These are phyloP conservation scores for Babyrousa celebensis DNA, from an alignment of 2,797 vertebrate species.

Conservation along the genomic window DNA sequence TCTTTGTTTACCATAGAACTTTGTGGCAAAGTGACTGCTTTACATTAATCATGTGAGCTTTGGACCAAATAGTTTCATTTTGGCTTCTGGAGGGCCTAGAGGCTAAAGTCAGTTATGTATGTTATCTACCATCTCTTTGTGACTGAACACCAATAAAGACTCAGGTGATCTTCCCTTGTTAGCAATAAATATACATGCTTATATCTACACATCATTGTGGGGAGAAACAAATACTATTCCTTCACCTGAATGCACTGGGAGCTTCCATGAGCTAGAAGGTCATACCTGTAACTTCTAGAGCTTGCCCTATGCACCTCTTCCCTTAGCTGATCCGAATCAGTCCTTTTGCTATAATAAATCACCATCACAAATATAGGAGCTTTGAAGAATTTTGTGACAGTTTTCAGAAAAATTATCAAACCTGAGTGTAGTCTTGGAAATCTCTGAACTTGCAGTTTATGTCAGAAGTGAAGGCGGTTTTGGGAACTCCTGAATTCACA, in stretches of 20 bases:
- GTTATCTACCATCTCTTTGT: not conserved
- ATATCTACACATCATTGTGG: accelerated
- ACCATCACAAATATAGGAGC: not conserved
- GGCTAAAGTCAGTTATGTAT: not conserved
- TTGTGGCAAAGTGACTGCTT: not conserved
- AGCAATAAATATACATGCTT: not conserved
- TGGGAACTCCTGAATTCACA: not conserved
- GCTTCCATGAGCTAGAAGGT: not conserved
- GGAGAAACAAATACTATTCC: not conserved
- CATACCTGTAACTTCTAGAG: not conserved
- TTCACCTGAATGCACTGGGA: not conserved
- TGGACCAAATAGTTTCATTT: not conserved
- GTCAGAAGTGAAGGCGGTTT: not conserved
- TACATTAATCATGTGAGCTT: not conserved
- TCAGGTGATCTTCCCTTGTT: not conserved
- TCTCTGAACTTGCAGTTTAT: not conserved
- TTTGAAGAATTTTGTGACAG: not conserved
- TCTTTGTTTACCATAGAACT: not conserved
- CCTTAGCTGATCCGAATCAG: not conserved
- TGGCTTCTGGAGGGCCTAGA: not conserved
- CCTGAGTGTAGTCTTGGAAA: not conserved
- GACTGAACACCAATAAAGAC: not conserved
- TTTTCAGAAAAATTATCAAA: not conserved
- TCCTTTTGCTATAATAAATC: not conserved
- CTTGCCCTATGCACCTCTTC: accelerated